Evolutionary conservation across 2,888 invertebrate genomes (phyloP).

Genomic region (Chaitophorus viminalis): DNA sequence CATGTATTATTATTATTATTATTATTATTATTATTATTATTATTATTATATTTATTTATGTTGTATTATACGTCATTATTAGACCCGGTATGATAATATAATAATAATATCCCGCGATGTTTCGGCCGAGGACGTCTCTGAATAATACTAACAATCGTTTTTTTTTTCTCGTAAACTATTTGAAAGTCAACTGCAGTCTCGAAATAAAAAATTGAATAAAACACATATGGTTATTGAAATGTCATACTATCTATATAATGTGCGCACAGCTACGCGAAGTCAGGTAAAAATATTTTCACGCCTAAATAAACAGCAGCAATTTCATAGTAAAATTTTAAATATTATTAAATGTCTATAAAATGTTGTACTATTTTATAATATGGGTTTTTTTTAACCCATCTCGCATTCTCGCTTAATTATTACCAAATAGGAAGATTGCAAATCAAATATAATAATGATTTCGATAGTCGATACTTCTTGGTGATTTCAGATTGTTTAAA

Average conservation of each 20-base stretch:
- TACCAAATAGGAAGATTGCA: too few species aligned
- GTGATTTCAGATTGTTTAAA: too few species aligned
- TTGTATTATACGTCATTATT: not conserved
- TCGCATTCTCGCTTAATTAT: too few species aligned
- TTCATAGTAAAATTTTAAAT: too few species aligned
- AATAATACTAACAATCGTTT: constrained; percentile 16
- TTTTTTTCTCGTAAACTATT: not conserved
- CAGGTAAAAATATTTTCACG: not conserved
- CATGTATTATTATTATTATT: too few species aligned
- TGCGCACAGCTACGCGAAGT: not conserved
- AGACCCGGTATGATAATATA: not conserved
- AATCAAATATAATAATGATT: too few species aligned
- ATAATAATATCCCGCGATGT: constrained; percentile 39
- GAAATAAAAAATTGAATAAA: not conserved
- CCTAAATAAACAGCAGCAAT: too few species aligned
- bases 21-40: too few species aligned
- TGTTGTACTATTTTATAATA: too few species aligned
- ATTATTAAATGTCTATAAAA: too few species aligned
- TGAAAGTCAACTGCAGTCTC: not conserved
- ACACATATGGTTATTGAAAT: not conserved
- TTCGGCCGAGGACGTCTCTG: constrained; percentile 41
- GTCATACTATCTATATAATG: not conserved
- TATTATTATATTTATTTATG: constrained; percentile 14
- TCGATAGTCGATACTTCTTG: too few species aligned
- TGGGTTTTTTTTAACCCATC: too few species aligned